Conservation (phyloP, 2,113 vertebrate genomes). For the Spermophilus dauricus region DNA sequence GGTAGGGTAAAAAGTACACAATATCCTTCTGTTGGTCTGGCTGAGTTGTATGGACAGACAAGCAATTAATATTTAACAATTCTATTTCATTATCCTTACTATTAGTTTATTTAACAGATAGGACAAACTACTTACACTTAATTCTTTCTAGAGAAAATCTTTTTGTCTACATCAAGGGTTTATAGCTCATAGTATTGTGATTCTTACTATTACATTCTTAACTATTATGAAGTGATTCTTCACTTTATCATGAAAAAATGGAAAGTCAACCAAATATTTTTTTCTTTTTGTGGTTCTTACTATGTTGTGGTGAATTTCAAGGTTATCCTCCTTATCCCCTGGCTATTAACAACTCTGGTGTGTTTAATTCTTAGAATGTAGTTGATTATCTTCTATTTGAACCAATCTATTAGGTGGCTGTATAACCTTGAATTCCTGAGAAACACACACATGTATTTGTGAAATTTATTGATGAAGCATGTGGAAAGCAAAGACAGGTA, state of each 20-base stretch:
- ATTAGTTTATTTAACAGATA: not conserved
- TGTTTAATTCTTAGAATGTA: not conserved
- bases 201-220: not conserved
- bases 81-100: not conserved
- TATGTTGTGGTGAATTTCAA: not conserved
- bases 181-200: not conserved
- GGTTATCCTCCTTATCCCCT: fast-evolving
- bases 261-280: not conserved
- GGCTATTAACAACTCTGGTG: not conserved
- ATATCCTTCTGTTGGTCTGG: not conserved
- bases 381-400: constrained; percentile 30
- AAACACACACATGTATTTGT: not conserved
- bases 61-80: not conserved
- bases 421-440: not conserved
- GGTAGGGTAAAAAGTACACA: not conserved
- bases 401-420: not conserved
- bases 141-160: not conserved
- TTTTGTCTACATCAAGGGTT: not conserved
- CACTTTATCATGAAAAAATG: not conserved
- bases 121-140: not conserved
- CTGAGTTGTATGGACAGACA: not conserved
- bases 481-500: not conserved
- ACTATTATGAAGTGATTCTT: not conserved
- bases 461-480: not conserved
- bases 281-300: not conserved